These are phyloP conservation scores for Pagetopsis macropterus DNA, from an alignment of 2,797 vertebrate species.

Conservation along the genomic window DNA sequence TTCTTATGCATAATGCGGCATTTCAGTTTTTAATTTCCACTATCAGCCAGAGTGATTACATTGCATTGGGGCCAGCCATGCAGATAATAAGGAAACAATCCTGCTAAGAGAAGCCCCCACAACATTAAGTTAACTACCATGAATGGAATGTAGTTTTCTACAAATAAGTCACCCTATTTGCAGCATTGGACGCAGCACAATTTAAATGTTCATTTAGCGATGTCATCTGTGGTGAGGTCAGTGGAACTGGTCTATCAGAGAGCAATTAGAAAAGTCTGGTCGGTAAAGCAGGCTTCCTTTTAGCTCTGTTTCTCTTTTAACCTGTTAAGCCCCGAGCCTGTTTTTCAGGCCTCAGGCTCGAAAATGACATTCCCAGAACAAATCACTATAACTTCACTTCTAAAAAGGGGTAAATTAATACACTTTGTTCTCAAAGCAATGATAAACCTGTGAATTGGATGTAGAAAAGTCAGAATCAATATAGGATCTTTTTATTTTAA, in stretches of 20 bases:
- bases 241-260: constrained; percentile 57
- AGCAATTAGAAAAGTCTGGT: constrained; percentile 60
- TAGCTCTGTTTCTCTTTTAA: constrained; percentile 61
- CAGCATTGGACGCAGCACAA: constrained; percentile 4
- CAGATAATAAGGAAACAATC: constrained; percentile 68
- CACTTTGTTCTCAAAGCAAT: too few relatives aligned
- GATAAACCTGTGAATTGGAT: too few relatives aligned
- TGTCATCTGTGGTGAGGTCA: constrained; percentile 42
- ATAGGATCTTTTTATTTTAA: too few relatives aligned
- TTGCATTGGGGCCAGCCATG: constrained; percentile 46
- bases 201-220: constrained; percentile 20
- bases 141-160: constrained; percentile 29
- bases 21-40: constrained; percentile 57
- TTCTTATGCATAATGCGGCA: constrained; percentile 62
- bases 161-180: constrained; percentile 33
- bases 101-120: constrained; percentile 19
- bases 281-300: constrained; percentile 58
- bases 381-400: too few relatives aligned
- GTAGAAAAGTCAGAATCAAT: too few relatives aligned
- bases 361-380: too few relatives aligned
- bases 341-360: too few relatives aligned
- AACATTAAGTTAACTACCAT: constrained; percentile 37
- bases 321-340: constrained; percentile 51
- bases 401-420: too few relatives aligned
- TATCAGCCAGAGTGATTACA: constrained; percentile 53